Percentiles rank a stretch among this genome's conserved stretches.
Evolutionary conservation across 1,140 invertebrate species (phyloP).

Genomic region (Ooceraea biroi): DNA sequence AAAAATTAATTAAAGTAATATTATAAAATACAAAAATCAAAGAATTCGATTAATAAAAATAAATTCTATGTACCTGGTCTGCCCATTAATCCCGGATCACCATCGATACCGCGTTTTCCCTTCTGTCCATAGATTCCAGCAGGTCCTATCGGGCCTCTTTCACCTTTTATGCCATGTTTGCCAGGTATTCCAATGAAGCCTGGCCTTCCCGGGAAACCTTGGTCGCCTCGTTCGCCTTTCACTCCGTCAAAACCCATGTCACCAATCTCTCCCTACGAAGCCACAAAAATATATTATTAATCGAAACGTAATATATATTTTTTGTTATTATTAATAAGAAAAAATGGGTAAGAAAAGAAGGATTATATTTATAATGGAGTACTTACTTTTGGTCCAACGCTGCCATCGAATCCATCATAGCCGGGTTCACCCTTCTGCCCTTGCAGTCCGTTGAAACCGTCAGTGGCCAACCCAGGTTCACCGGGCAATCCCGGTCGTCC

Average conservation of each 20-base stretch:
- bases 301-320: not conserved
- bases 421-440: slow-evolving; percentile 85
- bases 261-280: slow-evolving; percentile 84
- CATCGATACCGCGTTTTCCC: slow-evolving; percentile 86
- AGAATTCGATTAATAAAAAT: slow-evolving; percentile 40
- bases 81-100: slow-evolving; percentile 87
- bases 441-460: slow-evolving; percentile 81
- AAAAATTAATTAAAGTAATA: slow-evolving; percentile 3
- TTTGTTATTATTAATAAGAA: not conserved
- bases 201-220: slow-evolving; percentile 81
- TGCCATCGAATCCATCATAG: slow-evolving; percentile 83
- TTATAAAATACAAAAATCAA: slow-evolving; percentile 1
- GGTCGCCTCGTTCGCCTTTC: slow-evolving; percentile 83
- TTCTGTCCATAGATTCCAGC: slow-evolving; percentile 81
- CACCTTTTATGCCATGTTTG: slow-evolving; percentile 83
- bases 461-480: slow-evolving; percentile 81
- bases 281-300: slow-evolving; percentile 1
- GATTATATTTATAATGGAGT: too few species aligned
- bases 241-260: slow-evolving; percentile 82
- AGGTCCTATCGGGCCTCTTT: slow-evolving; percentile 82
- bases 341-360: not conserved
- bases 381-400: slow-evolving; percentile 83
- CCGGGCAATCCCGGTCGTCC: slow-evolving; percentile 87
- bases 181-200: slow-evolving; percentile 84
- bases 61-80: slow-evolving; percentile 79